These are phyloP conservation scores for Cetonia aurata DNA, from an alignment of 2,888 invertebrate genomes.

Conservation along the genomic window DNA sequence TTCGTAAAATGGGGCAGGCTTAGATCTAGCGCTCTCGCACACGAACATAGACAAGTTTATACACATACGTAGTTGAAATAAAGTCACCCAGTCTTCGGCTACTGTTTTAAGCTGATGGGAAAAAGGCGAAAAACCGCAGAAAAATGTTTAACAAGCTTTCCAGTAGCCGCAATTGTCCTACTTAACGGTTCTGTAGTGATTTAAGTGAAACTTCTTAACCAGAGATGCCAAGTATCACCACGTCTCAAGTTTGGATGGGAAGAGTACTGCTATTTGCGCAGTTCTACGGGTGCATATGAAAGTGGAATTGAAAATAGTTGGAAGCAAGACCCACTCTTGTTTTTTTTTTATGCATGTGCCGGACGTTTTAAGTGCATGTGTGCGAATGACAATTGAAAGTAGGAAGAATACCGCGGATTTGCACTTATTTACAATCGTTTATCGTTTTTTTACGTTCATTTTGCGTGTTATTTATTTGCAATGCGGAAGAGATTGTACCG, in stretches of 20 bases:
- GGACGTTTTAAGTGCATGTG: background rate
- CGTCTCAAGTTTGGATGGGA: background rate
- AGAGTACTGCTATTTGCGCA: background rate
- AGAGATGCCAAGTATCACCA: background rate
- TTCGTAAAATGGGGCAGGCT: constrained; percentile 23
- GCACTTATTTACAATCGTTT: too few relatives aligned
- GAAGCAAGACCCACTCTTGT: background rate
- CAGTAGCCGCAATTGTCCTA: constrained; percentile 7
- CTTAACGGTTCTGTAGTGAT: constrained; percentile 9
- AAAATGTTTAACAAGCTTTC: constrained; percentile 26
- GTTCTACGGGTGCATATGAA: background rate
- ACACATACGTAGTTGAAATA: constrained; percentile 6
- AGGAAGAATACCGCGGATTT: background rate
- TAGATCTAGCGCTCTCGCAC: constrained; percentile 15
- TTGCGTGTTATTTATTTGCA: background rate
- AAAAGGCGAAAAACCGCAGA: background rate
- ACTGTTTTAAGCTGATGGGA: background rate
- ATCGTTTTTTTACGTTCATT: background rate
- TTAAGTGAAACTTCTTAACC: constrained; percentile 33
- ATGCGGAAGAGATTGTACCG: background rate
- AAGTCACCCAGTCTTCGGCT: background rate
- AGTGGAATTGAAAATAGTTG: constrained; percentile 1
- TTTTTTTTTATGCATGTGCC: too few relatives aligned
- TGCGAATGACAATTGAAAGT: background rate
- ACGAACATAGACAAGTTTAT: too few relatives aligned